Base-by-base conservation (phyloP, 2,113 vertebrate genomes). In the Dinomys branickii region DNA sequence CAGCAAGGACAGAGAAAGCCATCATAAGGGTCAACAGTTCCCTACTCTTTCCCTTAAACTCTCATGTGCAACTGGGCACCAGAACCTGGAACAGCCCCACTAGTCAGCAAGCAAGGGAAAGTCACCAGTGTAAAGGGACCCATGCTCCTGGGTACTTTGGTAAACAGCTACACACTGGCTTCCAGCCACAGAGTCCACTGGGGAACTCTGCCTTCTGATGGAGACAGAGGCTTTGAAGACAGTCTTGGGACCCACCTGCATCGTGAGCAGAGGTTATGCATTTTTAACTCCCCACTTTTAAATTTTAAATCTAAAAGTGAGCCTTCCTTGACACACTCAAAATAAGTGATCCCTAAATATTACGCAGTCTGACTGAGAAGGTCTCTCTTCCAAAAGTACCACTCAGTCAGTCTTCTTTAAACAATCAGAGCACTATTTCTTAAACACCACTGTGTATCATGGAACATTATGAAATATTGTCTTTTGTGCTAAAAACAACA, bases 141-240 rank as follows among this genome's bases (percentile, higher is more conserved):
- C 47, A 50, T 50, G 47, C 12, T 94, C 5, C n/a, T 30, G 50
- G 28, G 38, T 96, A 98, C 96, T 97, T 98, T 98, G 26, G 96
- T 97, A 88, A 98, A 93, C 24, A 97, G 85, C 97, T 97, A 97
- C 47, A 97, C 30, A 1, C 97, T 96, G 94, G 96, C 96, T 89
- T 91, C 90, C 86, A 97, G 90, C 94, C 96, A 97, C 12, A 93
- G 75, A 33, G 56, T 1, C 87, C 81, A 47, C 50, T 69, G 44
- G 86, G 67, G 41, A 93, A 56, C 44, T n/a, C 44, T 30, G 58
- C 71, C 98, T 98, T 95, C 88, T 73, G 17, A 96, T 67, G 22
- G 95, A 92, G 94, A 98, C 91, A 38, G 97, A 97, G 33, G 96
- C 84, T 65, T 92, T 89, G 59, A 97, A 84, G 69, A 98, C 50